These are phyloP conservation scores for Allochrocebus solatus DNA, from an alignment of 2,797 vertebrate genomes.

Conservation along the genomic window DNA sequence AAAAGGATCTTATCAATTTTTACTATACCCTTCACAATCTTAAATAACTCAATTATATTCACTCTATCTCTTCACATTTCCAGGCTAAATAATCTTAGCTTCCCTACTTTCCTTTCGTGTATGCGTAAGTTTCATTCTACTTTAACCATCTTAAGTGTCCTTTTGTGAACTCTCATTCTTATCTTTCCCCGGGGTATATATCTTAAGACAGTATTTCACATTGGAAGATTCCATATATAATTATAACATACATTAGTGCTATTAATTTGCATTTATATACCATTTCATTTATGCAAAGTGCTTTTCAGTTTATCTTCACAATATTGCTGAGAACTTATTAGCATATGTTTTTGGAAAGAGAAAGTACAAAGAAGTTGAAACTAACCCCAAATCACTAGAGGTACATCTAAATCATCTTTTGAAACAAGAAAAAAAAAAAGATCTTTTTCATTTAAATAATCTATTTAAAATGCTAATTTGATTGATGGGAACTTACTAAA, in stretches of 20 bases:
- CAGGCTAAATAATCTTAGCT: slow-evolving; percentile 71
- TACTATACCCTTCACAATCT: slow-evolving; percentile 78
- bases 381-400: slow-evolving; percentile 60
- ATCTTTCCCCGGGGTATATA: slow-evolving; percentile 58
- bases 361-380: slow-evolving; percentile 66
- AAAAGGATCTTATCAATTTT: slow-evolving; percentile 81
- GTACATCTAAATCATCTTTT: slow-evolving; percentile 62
- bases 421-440: slow-evolving; percentile 44
- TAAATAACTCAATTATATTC: slow-evolving; percentile 84
- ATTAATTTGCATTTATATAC: slow-evolving; percentile 80
- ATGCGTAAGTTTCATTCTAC: slow-evolving; percentile 56
- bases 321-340: slow-evolving; percentile 74
- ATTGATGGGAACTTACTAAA: slow-evolving; percentile 56
- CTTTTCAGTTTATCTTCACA: slow-evolving; percentile 75
- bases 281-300: slow-evolving; percentile 74
- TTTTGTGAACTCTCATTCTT: slow-evolving; percentile 63
- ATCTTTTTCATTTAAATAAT: slow-evolving; percentile 67
- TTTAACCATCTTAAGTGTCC: slow-evolving; percentile 56
- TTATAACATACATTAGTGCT: slow-evolving; percentile 71
- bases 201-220: slow-evolving; percentile 63
- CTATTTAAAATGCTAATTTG: slow-evolving; percentile 68
- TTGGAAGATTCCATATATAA: slow-evolving; percentile 62
- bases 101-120: slow-evolving; percentile 51
- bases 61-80: slow-evolving; percentile 69
- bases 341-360: slow-evolving; percentile 71